Base-by-base conservation (phyloP, 1,140 invertebrate species). In the Zelostemma sp. region DNA sequence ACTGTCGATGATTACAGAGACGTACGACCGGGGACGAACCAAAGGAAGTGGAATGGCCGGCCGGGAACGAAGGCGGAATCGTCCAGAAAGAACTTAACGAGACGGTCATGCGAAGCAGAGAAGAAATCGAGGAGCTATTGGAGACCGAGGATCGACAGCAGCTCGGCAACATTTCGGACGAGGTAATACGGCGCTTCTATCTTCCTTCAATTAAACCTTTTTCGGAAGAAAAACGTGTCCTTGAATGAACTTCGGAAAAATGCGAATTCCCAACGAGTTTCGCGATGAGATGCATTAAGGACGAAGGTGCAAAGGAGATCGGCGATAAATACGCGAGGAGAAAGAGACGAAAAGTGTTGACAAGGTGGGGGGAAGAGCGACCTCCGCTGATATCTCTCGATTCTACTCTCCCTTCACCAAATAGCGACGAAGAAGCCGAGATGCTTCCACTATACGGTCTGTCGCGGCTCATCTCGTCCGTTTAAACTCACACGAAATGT, bases 141-240 rank as follows among this genome's bases (percentile, higher is more conserved):
- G 93, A 95, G 80, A 93, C 92, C 0, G 93, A 95, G 82, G 92
- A 95, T 86, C 88, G 92, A 16, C 90, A 91, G 74, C 92, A 95
- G 77, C 83, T 91, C 41, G 93, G 93, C 11, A 92, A 95, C 75
- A 92, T 94, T 68, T 91, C 91, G 12, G 93, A 95, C 78, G 90
- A 95, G 87, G 94, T 95, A 77, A 54, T n/a, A n/a, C n/a, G n/a
- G n/a, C n/a, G 56, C n/a, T 43, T 8, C 15, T 43, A 15, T 16
- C 6, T 40, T 15, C n/a, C 14, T 11, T 40, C 11, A 35, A 5
- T 5, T 11, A 35, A 35, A 35, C 11, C 33, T 25, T 25, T 8
- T 25, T 25, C n/a, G n/a, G n/a, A n/a, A n/a, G n/a, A n/a, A n/a
- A n/a, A n/a, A n/a, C n/a, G n/a, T n/a, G n/a, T n/a, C n/a, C n/a